These are phyloP conservation scores for Astur gentilis DNA, from an alignment of 2,113 vertebrate species.

Conservation along the genomic window DNA sequence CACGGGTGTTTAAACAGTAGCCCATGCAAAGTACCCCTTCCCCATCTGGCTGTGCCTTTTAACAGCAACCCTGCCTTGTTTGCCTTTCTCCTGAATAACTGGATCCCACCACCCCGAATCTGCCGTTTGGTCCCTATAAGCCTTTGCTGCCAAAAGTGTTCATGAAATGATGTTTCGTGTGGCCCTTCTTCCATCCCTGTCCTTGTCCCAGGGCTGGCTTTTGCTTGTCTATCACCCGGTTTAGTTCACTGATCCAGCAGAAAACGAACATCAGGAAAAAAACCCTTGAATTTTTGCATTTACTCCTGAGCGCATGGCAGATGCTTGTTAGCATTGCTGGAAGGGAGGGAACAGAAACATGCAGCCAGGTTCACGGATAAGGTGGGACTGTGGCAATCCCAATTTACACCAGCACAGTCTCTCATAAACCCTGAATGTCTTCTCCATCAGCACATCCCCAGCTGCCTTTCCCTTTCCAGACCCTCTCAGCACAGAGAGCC, in stretches of 20 bases:
- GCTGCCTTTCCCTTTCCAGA: background rate
- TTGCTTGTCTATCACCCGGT: background rate
- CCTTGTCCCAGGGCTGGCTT: rapidly evolving
- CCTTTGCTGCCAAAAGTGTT: background rate
- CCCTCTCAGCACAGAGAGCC: background rate
- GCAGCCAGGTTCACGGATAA: background rate
- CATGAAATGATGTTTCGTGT: background rate
- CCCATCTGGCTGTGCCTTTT: background rate
- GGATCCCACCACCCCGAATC: background rate
- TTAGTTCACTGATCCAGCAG: background rate
- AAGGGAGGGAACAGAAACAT: background rate
- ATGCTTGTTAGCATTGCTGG: background rate
- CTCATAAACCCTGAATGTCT: background rate
- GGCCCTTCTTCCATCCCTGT: background rate
- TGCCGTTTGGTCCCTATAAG: background rate
- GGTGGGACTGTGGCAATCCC: background rate
- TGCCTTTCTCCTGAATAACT: background rate
- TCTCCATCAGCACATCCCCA: background rate
- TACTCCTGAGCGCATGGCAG: rapidly evolving
- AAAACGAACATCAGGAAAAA: rapidly evolving
- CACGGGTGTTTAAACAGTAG: background rate
- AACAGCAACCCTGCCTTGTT: background rate
- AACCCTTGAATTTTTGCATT: rapidly evolving
- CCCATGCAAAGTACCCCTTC: background rate
- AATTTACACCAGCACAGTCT: background rate